These are phyloP conservation scores for Ibycter americanus DNA, from an alignment of 2,797 vertebrate genomes.

Conservation along the genomic window DNA sequence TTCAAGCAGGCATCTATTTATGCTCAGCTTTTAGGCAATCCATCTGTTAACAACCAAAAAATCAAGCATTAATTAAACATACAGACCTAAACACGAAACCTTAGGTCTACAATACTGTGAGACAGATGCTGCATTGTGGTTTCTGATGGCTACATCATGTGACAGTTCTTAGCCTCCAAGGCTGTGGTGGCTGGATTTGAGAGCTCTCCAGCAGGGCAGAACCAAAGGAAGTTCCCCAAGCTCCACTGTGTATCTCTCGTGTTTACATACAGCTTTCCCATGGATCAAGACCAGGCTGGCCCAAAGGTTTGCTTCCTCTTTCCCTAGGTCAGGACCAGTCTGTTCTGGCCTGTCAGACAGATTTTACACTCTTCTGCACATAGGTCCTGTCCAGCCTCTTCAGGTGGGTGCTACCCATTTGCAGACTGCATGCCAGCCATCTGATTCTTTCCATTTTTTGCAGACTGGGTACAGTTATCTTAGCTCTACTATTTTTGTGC, in stretches of 20 bases:
- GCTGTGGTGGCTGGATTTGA: not conserved
- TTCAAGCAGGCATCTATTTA: not conserved
- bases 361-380: not conserved
- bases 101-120: not conserved
- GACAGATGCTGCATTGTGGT: not conserved
- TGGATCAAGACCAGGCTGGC: not conserved
- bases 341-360: not conserved
- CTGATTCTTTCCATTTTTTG: not conserved
- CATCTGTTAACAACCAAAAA: not conserved
- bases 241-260: not conserved
- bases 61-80: not conserved
- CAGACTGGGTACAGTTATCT: not conserved
- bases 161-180: not conserved
- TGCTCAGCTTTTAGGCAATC: not conserved
- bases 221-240: not conserved
- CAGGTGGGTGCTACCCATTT: not conserved
- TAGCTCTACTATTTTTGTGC: not conserved
- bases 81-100: not conserved
- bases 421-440: not conserved
- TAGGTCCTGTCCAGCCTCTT: not conserved
- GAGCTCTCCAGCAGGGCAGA: not conserved
- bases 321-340: not conserved
- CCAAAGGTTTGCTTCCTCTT: not conserved
- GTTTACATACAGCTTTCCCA: not conserved
- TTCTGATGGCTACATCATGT: not conserved